Base-by-base conservation (phyloP, 2,113 vertebrate genomes). In the Lethenteron reissneri region DNA sequence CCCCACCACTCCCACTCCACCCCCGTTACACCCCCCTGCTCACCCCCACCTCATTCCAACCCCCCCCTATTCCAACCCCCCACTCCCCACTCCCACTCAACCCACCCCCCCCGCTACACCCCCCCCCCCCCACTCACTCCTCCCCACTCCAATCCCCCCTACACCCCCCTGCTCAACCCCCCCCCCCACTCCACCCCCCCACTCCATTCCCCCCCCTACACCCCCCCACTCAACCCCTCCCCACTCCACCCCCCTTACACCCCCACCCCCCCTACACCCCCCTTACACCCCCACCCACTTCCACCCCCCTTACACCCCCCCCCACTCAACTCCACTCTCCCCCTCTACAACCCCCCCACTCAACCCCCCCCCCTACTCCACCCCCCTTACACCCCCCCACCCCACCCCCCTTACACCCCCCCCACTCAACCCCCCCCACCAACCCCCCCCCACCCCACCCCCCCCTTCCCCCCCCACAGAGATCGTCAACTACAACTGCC, bases 401-500 rank as follows among this genome's bases (percentile, higher is more conserved):
- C n/a, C n/a, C n/a, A n/a, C 60, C 60, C 60, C 60, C 21, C 21
- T 3, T 17, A 15, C 14, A 21, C 21, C 21, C 17, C 3, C 4
- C 60, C 60, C 60, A 15, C 60, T 64, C 60, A 14, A 2, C 60
- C 60, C 60, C 60, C 2, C 14, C 17, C 60, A n/a, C 60, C 17
- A 14, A n/a, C n/a, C n/a, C 60, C 1, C 60, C 17, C 60, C 2
- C 60, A 2, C 60, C 17, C 13, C 15, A 57, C 41, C 19, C 6
- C 72, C n/a, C n/a, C n/a, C n/a, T n/a, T n/a, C 41, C 19, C 6
- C 72, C 4, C 78, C 62, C 9, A 10, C 15, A 97, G 91, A 95
- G 74, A 97, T 97, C 17, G 95, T 97, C 74, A 94, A 91, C 81
- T 97, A 94, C 72, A 97, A 96, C 79, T 96, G 92, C 78, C 85